Percentiles rank a stretch among this genome's conserved stretches.
Conservation (phyloP, 1,140 invertebrate species). For the Hypothenemus hampei region DNA sequence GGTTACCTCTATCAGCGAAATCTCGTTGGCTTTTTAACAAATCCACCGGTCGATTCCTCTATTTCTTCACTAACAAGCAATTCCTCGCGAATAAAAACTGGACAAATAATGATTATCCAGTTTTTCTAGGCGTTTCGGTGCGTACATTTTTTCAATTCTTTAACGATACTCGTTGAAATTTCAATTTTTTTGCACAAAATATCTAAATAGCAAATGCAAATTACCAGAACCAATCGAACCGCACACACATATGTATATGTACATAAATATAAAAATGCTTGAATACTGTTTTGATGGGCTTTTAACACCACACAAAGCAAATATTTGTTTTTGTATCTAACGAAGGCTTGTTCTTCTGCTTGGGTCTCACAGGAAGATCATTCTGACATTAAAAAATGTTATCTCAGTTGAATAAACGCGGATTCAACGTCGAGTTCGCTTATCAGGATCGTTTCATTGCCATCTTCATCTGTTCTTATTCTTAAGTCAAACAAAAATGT, state of each 20-base stretch:
- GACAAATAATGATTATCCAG: conserved; percentile 20
- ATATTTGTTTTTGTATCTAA: not conserved
- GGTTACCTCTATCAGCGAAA: not conserved
- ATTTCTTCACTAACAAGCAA: conserved; percentile 19
- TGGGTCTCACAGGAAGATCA: no score
- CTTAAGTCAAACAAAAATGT: conserved; percentile 2
- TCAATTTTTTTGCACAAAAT: no score
- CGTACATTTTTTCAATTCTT: no score
- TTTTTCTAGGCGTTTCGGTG: conserved; percentile 9
- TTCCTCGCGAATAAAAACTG: conserved; percentile 11
- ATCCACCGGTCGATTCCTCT: conserved; percentile 13
- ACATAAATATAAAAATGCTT: no score
- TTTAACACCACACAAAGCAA: not conserved
- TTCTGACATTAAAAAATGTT: no score
- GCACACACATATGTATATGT: no score
- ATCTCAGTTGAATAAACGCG: not conserved
- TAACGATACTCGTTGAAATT: no score
- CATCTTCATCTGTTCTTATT: not conserved
- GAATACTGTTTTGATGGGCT: not conserved
- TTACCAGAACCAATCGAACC: no score
- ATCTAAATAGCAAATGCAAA: no score
- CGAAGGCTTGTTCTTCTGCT: not conserved
- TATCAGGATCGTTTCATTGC: conserved; percentile 3
- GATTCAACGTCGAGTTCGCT: not conserved
- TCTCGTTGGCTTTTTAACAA: not conserved